Conservation (phyloP, 2,888 invertebrate species). For the Apoda limacodes region DNA sequence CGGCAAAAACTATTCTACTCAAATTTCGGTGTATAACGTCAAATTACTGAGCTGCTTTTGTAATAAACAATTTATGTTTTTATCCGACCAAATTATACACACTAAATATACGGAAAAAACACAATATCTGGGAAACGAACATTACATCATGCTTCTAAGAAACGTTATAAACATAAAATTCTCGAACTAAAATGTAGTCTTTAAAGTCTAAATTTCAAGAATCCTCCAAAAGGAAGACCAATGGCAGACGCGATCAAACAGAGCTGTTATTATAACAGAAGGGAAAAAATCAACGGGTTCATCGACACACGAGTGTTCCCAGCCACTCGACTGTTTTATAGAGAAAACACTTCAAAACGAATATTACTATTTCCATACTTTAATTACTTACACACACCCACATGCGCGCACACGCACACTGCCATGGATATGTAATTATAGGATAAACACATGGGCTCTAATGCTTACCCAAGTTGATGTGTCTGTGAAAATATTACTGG, state of each 20-base stretch:
- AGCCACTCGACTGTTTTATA: constrained; percentile 64
- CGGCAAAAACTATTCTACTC: constrained; percentile 40
- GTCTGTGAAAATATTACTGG: no score
- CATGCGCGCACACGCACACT: constrained; percentile 28
- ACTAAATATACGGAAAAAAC: no score
- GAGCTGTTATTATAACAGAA: constrained; percentile 53
- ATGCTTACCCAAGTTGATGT: no score
- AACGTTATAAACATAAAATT: constrained; percentile 18
- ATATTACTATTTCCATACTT: constrained; percentile 68
- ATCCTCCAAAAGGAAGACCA: constrained; percentile 30
- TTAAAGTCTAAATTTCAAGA: constrained; percentile 24
- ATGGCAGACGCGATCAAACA: constrained; percentile 49
- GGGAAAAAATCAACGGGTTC: constrained; percentile 49
- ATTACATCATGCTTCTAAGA: no score
- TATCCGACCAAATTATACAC: constrained; percentile 13
- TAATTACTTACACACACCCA: constrained; percentile 60
- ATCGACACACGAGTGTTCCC: constrained; percentile 53
- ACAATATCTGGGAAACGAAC: no score
- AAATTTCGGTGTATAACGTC: constrained; percentile 41
- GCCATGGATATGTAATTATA: constrained; percentile 34
- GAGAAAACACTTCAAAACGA: constrained; percentile 67
- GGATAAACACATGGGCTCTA: constrained; percentile 59
- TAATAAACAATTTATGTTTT: constrained; percentile 39
- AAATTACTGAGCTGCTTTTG: constrained; percentile 38
- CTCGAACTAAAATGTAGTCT: no score